Evolutionary conservation across 2,797 vertebrate species (phyloP).

Genomic region (Sebastolobus altivelis): DNA sequence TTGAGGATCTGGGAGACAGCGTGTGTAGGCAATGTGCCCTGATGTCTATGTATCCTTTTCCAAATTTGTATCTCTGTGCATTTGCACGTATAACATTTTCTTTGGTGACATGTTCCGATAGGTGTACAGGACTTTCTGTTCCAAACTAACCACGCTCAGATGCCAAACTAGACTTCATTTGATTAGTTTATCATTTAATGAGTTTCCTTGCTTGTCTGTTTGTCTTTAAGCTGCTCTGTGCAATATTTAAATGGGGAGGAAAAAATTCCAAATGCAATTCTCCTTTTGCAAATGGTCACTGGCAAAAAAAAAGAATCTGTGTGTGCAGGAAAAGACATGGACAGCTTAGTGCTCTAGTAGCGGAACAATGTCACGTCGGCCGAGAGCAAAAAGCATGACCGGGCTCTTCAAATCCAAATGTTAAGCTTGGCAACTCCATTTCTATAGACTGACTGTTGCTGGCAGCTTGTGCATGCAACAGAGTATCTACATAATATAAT

Average conservation of each 20-base stretch:
- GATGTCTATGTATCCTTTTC: neutral
- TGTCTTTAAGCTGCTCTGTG: constrained; percentile 10
- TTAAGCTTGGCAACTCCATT: constrained; percentile 28
- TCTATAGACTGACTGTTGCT: constrained; percentile 10
- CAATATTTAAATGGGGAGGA: neutral
- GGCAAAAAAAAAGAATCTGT: neutral
- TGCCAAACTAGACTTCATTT: neutral
- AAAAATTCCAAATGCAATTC: neutral
- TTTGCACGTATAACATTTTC: neutral
- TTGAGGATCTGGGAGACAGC: constrained; percentile 11
- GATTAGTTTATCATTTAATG: constrained; percentile 15
- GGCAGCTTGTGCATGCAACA: constrained; percentile 5
- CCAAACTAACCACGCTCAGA: neutral
- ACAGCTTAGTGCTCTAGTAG: constrained; percentile 15
- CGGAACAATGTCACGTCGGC: constrained; percentile 14
- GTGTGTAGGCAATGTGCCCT: neutral
- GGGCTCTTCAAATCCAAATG: constrained; percentile 21
- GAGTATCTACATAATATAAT: constrained; percentile 18
- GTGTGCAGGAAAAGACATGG: constrained; percentile 2
- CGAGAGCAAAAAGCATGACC: constrained; percentile 26
- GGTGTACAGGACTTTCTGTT: neutral
- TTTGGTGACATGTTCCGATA: neutral
- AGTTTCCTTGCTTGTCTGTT: constrained; percentile 5
- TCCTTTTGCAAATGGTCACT: constrained; percentile 8
- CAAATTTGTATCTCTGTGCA: neutral